Evolutionary conservation across 2,113 vertebrate species (phyloP).

Genomic region (Apodemus speciosus): DNA sequence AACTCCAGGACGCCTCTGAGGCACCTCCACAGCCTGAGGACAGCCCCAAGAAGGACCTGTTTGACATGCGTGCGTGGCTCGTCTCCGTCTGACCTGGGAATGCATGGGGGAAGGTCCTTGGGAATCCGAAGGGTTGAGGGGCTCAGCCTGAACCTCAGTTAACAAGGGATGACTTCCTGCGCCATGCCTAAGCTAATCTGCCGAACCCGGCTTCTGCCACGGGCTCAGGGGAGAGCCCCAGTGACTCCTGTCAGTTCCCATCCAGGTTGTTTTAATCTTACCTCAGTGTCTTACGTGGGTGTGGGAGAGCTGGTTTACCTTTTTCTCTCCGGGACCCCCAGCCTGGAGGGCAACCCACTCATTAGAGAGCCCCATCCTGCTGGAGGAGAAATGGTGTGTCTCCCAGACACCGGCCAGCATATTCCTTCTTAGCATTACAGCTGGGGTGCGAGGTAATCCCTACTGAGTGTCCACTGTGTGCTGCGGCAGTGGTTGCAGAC

Average conservation of each 20-base stretch:
- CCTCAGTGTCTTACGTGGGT: neutral
- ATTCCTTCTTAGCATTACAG: neutral
- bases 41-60: constrained; percentile 96
- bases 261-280: neutral
- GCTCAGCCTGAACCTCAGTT: too few relatives aligned
- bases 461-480: neutral
- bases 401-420: neutral
- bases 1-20: constrained; percentile 76
- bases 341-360: neutral
- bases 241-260: neutral
- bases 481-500: neutral
- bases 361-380: neutral
- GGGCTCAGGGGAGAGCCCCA: neutral
- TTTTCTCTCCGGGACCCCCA: neutral
- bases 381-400: neutral
- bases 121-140: neutral
- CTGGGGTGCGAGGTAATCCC: neutral
- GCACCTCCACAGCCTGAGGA: constrained; percentile 76
- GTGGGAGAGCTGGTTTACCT: neutral
- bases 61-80: constrained; percentile 95
- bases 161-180: neutral
- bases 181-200: neutral
- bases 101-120: neutral
- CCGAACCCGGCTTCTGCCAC: too few relatives aligned
- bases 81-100: neutral